These are phyloP conservation scores for Tetrapedia diversipes DNA, from an alignment of 2,888 invertebrate species.

Conservation along the genomic window DNA sequence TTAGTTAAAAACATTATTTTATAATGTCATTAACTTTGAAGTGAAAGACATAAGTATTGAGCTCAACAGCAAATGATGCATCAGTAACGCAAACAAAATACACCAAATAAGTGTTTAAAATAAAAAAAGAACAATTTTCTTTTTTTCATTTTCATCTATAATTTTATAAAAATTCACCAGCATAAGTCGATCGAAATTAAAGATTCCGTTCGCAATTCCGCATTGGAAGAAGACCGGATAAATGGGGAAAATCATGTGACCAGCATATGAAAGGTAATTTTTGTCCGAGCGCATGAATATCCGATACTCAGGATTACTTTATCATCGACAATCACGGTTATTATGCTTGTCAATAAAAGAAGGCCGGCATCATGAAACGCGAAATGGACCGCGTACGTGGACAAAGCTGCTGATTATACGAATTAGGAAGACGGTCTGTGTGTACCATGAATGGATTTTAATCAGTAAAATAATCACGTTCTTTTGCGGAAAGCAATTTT, in stretches of 20 bases:
- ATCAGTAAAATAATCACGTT: conserved; percentile 40
- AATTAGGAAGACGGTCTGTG: conserved; percentile 33
- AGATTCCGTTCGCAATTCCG: conserved; percentile 2
- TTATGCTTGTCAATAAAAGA: conserved; percentile 24
- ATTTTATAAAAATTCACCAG: no score
- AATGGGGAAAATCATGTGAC: no score
- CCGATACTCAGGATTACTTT: conserved; percentile 31
- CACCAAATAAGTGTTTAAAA: no score
- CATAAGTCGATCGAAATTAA: conserved; percentile 9
- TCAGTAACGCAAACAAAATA: no score
- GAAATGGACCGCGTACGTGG: no score
- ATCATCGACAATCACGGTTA: conserved; percentile 25
- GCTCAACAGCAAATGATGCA: no score
- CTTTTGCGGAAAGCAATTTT: background rate
- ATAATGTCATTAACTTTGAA: no score
- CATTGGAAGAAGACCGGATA: background rate
- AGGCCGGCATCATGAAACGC: no score
- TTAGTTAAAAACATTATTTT: no score
- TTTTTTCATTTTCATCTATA: no score
- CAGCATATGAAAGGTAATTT: conserved; percentile 16
- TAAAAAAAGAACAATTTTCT: no score
- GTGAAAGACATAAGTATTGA: no score
- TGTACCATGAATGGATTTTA: conserved; percentile 29
- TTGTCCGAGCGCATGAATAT: background rate
- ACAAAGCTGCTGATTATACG: conserved; percentile 51